Conservation (phyloP, 2,888 invertebrate species). For the Dicyrtoma fusca region DNA sequence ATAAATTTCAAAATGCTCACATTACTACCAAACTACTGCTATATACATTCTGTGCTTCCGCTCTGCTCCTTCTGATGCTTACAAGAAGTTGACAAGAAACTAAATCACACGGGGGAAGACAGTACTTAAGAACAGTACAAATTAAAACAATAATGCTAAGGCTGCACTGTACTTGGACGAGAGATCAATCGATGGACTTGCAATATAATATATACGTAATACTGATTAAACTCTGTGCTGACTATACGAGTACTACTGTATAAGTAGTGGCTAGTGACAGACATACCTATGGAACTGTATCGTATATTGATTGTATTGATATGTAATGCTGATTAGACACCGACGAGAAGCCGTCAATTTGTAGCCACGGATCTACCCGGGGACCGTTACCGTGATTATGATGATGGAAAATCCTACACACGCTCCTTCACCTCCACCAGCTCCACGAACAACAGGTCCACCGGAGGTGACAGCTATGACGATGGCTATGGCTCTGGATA, state of each 20-base stretch:
- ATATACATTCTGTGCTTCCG: no score
- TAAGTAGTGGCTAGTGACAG: no score
- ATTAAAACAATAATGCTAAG: background rate
- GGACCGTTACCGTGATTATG: background rate
- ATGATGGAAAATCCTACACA: slow-evolving; percentile 34
- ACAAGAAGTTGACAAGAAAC: background rate
- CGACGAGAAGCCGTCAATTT: slow-evolving; percentile 45
- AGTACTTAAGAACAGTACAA: background rate
- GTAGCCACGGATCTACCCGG: slow-evolving; percentile 46
- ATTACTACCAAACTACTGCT: no score
- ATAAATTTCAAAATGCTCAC: no score
- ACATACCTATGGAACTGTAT: no score
- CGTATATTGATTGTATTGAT: no score
- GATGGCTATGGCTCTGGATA: slow-evolving; percentile 8
- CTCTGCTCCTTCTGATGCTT: no score
- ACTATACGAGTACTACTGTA: no score
- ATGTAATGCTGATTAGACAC: slow-evolving; percentile 40
- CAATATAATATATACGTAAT: no score
- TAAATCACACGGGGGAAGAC: background rate
- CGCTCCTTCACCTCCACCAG: slow-evolving; percentile 37
- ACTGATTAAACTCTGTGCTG: no score
- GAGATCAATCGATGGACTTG: no score
- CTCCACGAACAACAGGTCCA: slow-evolving; percentile 36
- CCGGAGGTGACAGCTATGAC: slow-evolving; percentile 8
- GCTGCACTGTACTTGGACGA: background rate